Base-by-base conservation (phyloP, 2,797 vertebrate genomes). In the Betta splendens region DNA sequence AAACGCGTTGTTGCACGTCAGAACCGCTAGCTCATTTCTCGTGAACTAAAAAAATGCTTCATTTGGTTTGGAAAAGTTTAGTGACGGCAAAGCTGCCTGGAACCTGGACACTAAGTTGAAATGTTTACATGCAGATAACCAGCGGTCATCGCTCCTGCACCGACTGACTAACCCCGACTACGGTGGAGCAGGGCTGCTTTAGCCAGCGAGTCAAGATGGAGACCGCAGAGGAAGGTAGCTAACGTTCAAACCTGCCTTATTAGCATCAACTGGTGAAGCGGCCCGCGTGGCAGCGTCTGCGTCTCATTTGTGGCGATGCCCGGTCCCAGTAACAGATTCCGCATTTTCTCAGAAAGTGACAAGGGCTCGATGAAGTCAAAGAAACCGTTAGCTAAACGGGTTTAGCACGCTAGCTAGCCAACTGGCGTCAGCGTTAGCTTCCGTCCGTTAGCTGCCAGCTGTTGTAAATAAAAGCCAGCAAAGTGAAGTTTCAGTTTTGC, bases 191-290 rank as follows among this genome's bases (percentile, higher is more conserved):
- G 32, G 5, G 61, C 73, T 91, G 88, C 68, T 25, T 22, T 6
- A 61, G 54, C 89, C n/a, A 60, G 49, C 89, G 79, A 72, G 79
- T 50, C 93, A 95, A 95, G 92, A 96, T 97, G 95, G 96, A 98
- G 92, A 93, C 93, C 83, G 91, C 91, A 0, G 95, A 96, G 64
- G 95, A 98, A 95, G 95, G 95, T 97, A 86, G 76, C 71, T 83
- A 60, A 68, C 35, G 37, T 44, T 48, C 4, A 50, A 68, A 72
- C 51, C 45, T 42, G 18, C 38, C 49, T 25, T 65, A 56, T 50
- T 46, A 12, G 11, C 16, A 5, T 18, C 28, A 17, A 28, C 9
- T 1, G 3, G 4, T 26, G 5, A 17, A 28, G 4, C 0, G 2
- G 6, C 3, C 37, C 4, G 16, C 3, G n/a, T 20, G 11, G 42